Percentiles rank a stretch among this genome's conserved stretches.
These are phyloP conservation scores for Ceratosolen fusciceps DNA, from an alignment of 1,140 invertebrate species.

Conservation along the genomic window DNA sequence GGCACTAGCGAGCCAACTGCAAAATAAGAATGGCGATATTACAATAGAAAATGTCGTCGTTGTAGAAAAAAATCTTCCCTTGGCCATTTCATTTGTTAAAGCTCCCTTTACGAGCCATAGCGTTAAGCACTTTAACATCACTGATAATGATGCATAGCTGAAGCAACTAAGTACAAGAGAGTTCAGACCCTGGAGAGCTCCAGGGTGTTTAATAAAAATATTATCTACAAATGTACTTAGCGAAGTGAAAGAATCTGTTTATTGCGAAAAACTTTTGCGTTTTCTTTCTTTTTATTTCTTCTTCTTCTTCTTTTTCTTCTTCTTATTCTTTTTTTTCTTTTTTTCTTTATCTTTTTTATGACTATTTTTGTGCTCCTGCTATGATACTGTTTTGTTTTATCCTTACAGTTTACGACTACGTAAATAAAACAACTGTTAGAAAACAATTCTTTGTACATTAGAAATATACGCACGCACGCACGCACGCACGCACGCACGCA, in stretches of 20 bases:
- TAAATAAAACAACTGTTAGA: not conserved
- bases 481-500: no score
- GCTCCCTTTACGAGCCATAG: conserved; percentile 15
- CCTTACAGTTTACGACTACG: not conserved
- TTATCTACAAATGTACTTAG: conserved; percentile 4
- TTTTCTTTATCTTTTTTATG: not conserved
- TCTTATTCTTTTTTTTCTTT: no score
- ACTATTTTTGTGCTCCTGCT: not conserved
- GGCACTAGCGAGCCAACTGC: conserved; percentile 17
- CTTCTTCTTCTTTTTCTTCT: no score
- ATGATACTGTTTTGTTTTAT: conserved; percentile 20
- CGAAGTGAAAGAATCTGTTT: not conserved
- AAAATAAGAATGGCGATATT: conserved; percentile 33
- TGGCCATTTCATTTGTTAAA: conserved; percentile 5
- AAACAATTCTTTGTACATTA: conserved; percentile 3
- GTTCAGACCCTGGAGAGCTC: conserved; percentile 33
- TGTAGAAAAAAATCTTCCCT: not conserved
- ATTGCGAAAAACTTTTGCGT: not conserved
- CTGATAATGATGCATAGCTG: conserved; percentile 41
- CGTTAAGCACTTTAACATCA: conserved; percentile 24
- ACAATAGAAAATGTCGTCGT: not conserved
- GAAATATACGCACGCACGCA: no score
- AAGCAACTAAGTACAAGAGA: conserved; percentile 34
- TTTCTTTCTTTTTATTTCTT: no score
- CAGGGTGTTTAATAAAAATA: conserved; percentile 12